A percentile compares a stretch with the other conserved stretches of the same genome.
These are phyloP conservation scores for Lithobates sylvaticus DNA, from an alignment of 2,797 vertebrate species.

Conservation along the genomic window DNA sequence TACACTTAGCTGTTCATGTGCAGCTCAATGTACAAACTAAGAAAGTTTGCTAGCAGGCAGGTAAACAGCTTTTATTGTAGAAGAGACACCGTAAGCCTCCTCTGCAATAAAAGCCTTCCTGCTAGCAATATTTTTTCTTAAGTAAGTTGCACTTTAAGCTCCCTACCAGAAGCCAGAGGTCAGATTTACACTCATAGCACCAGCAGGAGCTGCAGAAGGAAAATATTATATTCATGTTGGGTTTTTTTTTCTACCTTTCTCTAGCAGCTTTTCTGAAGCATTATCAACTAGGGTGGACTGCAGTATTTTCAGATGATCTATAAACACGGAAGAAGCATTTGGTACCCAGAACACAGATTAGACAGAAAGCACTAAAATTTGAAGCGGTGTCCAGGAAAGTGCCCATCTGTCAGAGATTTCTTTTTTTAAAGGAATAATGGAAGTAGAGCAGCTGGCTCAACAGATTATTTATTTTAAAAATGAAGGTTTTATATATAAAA, in stretches of 20 bases:
- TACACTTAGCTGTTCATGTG: too few species aligned
- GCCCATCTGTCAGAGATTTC: conserved; percentile 67
- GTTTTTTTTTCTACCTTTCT: not conserved
- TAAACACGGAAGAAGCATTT: conserved; percentile 71
- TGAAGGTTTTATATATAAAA: conserved; percentile 20
- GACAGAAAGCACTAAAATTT: conserved; percentile 66
- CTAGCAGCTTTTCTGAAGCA: conserved; percentile 71
- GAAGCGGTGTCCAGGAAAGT: conserved; percentile 70
- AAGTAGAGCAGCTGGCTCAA: conserved; percentile 65
- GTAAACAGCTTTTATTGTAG: too few species aligned
- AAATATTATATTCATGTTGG: not conserved
- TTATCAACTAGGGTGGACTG: conserved; percentile 74
- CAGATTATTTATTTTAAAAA: conserved; percentile 61
- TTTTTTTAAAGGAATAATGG: conserved; percentile 48
- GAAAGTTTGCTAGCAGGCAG: too few species aligned
- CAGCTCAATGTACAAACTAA: too few species aligned
- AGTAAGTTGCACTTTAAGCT: too few species aligned
- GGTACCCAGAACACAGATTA: conserved; percentile 68
- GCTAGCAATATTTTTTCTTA: too few species aligned
- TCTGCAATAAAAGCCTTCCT: too few species aligned
- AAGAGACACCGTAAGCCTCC: too few species aligned
- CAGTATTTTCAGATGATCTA: conserved; percentile 74
- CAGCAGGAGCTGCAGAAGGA: not conserved
- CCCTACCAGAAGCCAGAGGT: conserved; percentile 34
- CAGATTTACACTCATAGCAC: conserved; percentile 29